Evolutionary conservation across 2,113 vertebrate genomes (phyloP), one percentile per base, ranked within the genome.

Genomic region (Mormyrus lacerda): DNA sequence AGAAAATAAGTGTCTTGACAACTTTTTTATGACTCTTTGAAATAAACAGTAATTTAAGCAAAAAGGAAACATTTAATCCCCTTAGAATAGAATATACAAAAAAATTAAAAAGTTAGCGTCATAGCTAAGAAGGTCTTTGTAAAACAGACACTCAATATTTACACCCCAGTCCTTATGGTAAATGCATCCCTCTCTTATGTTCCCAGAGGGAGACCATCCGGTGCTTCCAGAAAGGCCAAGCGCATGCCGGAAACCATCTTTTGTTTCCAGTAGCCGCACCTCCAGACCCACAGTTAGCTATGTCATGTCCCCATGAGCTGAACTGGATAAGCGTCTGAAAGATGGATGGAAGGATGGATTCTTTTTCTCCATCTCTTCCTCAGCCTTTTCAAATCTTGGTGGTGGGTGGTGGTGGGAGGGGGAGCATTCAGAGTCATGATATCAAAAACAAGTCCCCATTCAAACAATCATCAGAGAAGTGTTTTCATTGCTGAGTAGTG

Each of bases 401-500:
- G 55, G 89, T 88, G 5, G 0, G 90, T 89, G 88, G 27, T 44
- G 15, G 35, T 31, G 35, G 51, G 45, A 35, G 5, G 11, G 31
- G 17, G 19, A 45, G 90, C 91, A 93, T 92, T 89, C 89, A 42
- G 87, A 83, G 87, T 91, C 89, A 90, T 90, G 4, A 89, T 88
- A 90, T 92, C 92, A 92, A 88, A 91, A 90, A 89, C 82, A 42
- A 92, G 91, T 89, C 91, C 89, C 90, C 87, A 87, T 93, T 93
- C 17, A 50, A 90, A 91, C 88, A 86, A 50, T 87, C 89, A 79
- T 89, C 93, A 94, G 92, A 94, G 91, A 92, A 84, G 89, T 91
- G 85, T 58, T 91, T 91, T 91, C 90, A 92, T 92, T 88, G 88
- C 87, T 87, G 91, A 92, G 91, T 88, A 83, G 39, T 76, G 35